Evolutionary conservation across 1,140 invertebrate genomes (phyloP).

Genomic region (Marisa cornuarietis): DNA sequence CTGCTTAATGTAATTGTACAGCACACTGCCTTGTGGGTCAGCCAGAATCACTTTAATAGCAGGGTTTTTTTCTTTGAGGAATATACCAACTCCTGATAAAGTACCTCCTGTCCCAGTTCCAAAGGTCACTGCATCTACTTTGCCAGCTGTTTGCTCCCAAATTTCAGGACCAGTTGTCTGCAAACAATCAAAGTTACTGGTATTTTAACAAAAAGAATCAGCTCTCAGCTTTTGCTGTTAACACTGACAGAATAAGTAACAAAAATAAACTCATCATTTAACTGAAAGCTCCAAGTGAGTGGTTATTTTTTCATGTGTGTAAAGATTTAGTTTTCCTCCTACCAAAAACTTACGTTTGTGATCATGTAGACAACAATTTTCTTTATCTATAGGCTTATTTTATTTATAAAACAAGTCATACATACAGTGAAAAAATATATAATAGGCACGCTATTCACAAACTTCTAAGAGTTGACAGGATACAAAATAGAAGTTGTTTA

Average conservation of each 20-base stretch:
- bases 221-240: too few species aligned
- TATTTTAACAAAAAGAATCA: neutral
- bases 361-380: neutral
- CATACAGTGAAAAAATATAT: too few species aligned
- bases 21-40: slow-evolving; percentile 66
- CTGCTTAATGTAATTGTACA: slow-evolving; percentile 64
- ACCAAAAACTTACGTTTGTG: neutral
- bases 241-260: too few species aligned
- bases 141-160: slow-evolving; percentile 66
- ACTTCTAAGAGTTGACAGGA: too few species aligned
- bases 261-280: neutral
- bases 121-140: slow-evolving; percentile 65
- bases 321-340: neutral
- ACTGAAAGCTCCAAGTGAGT: too few species aligned
- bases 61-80: slow-evolving; percentile 64
- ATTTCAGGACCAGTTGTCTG: slow-evolving; percentile 69
- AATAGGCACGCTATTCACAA: too few species aligned
- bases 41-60: slow-evolving; percentile 60
- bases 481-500: too few species aligned
- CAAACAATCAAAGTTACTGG: neutral
- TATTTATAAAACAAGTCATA: too few species aligned
- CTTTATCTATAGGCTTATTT: too few species aligned
- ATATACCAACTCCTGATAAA: slow-evolving; percentile 60
- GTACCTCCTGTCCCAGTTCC: slow-evolving; percentile 66
- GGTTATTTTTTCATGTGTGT: neutral